Evolutionary conservation across 2,113 vertebrate species (phyloP), one percentile per base, ranked within the genome.

Genomic region (Nothocercus julius): DNA sequence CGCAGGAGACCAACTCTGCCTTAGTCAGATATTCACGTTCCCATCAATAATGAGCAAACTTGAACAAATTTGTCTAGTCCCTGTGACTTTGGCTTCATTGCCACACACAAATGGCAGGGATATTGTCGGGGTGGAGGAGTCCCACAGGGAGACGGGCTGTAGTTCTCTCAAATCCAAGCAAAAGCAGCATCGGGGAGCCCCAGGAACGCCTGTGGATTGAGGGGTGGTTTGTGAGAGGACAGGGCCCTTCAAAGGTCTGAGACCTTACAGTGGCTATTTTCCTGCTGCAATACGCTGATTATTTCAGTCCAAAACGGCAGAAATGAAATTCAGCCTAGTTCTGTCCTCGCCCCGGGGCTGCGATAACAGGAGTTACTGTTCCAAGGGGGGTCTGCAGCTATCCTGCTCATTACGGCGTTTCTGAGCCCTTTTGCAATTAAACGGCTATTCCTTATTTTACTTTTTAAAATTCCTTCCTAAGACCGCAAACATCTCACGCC

Each of bases 161-260:
- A 45, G 92, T 58, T 80, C 86, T 62, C 28, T 75, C 82, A 84
- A 75, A 84, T 74, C 68, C 86, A 81, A 92, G 68, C 32, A 64
- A 78, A 84, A 74, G 78, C 66, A 85, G 87, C 81, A 87, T 72
- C 34, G 30, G n/a, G 67, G 40, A 73, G 36, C 69, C 62, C 47
- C n/a, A 58, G 69, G n/a, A 87, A 83, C 13, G 47, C 73, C 63
- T 67, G 1, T 2, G 58, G 74, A 73, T 77, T 90, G 68, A 36
- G 83, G 73, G 64, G 59, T 67, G 67, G 63, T 80, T 83, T 83
- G 85, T 42, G 58, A 80, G 74, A 86, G 81, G 85, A 93, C 77
- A 62, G 81, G 90, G 54, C 53, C 1, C 1, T 34, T 77, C 78
- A 47, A 61, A 44, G 69, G 54, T 30, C 83, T 24, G 14, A 81